Conservation (phyloP, 2,113 vertebrate genomes). For the Anas platyrhynchos region DNA sequence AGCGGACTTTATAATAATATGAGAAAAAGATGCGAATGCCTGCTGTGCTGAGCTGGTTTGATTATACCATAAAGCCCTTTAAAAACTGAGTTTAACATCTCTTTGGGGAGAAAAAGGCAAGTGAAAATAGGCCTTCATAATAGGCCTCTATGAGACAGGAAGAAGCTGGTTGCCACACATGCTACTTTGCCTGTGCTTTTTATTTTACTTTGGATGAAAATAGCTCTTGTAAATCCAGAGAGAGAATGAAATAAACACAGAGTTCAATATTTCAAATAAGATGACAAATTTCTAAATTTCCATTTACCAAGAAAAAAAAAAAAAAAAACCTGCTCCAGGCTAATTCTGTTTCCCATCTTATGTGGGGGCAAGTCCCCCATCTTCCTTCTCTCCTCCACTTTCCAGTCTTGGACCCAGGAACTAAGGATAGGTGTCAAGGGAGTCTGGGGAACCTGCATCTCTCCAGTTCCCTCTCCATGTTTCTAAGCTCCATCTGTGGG, state of each 20-base stretch:
- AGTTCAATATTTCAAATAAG: slow-evolving; percentile 17
- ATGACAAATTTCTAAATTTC: background rate
- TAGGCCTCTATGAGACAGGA: background rate
- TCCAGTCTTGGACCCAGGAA: background rate
- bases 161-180: background rate
- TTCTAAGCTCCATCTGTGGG: background rate
- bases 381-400: background rate
- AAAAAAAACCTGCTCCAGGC: background rate
- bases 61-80: background rate
- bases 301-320: background rate
- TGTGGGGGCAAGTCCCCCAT: background rate
- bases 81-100: slow-evolving; percentile 11
- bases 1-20: slow-evolving; percentile 30
- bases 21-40: slow-evolving; percentile 3
- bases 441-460: background rate
- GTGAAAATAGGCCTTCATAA: slow-evolving; percentile 23
- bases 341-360: background rate
- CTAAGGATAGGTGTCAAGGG: background rate
- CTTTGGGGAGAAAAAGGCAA: slow-evolving; percentile 11
- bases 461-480: background rate
- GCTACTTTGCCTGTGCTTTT: background rate
- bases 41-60: slow-evolving; percentile 16
- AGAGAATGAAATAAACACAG: background rate
- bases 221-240: background rate
- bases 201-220: slow-evolving; percentile 15